Evolutionary conservation across 2,888 invertebrate genomes (phyloP).

Genomic region (Amiota mariae): DNA sequence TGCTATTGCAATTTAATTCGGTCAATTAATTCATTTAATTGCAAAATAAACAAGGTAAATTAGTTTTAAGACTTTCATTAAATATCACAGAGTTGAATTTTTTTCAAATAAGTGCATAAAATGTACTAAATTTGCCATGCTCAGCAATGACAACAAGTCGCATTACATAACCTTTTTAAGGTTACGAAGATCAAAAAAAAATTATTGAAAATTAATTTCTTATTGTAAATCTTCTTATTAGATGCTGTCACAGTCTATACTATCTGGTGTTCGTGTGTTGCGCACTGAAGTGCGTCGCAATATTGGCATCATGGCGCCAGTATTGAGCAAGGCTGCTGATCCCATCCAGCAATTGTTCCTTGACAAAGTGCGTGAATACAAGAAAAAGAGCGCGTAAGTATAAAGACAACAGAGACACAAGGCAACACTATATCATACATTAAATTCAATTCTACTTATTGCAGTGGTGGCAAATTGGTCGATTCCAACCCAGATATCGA

Average conservation of each 20-base stretch:
- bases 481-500: conserved; percentile 86
- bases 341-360: conserved; percentile 95
- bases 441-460: conserved; percentile 40
- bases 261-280: conserved; percentile 75
- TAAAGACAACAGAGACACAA: not conserved
- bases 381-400: conserved; percentile 87
- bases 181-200: conserved; percentile 49
- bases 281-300: conserved; percentile 79
- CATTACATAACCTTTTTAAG: conserved; percentile 69
- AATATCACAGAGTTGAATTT: not conserved
- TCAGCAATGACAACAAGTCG: conserved; percentile 33
- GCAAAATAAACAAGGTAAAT: conserved; percentile 12
- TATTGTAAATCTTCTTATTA: conserved; percentile 61
- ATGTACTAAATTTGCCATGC: not conserved
- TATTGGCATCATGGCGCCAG: conserved; percentile 82
- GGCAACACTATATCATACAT: not conserved
- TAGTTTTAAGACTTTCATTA: not conserved
- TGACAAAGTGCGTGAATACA: conserved; percentile 93
- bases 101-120: not conserved
- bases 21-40: conserved; percentile 4
- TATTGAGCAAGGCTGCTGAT: conserved; percentile 82
- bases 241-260: conserved; percentile 77
- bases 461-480: conserved; percentile 87
- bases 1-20: not conserved
- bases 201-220: not conserved